Conservation (phyloP, 1,140 invertebrate species). For the Camponotus floridanus region DNA sequence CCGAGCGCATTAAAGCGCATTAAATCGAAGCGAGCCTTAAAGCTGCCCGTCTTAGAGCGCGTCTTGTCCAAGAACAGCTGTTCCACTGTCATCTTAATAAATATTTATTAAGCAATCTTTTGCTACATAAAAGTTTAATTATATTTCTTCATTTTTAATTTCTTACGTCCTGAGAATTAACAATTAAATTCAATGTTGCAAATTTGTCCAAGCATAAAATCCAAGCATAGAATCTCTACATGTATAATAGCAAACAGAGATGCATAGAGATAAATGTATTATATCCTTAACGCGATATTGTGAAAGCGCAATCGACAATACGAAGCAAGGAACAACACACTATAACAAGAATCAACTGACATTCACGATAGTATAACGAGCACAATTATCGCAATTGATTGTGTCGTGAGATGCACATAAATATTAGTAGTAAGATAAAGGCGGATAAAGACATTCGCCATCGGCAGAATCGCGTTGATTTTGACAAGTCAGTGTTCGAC, state of each 20-base stretch:
- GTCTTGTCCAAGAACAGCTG: not conserved
- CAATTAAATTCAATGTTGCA: not conserved
- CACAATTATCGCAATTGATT: constrained; percentile 54
- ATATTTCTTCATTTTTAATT: constrained; percentile 3
- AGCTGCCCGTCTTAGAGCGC: not conserved
- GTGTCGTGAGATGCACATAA: constrained; percentile 57
- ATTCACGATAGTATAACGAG: constrained; percentile 58
- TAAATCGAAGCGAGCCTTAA: not conserved
- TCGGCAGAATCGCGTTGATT: constrained; percentile 39
- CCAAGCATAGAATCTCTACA: too few species aligned
- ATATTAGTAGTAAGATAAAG: constrained; percentile 62
- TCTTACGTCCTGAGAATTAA: not conserved
- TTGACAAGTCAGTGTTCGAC: constrained; percentile 47
- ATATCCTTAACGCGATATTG: constrained; percentile 10
- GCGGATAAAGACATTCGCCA: constrained; percentile 54
- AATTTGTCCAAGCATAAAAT: not conserved
- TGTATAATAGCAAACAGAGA: not conserved
- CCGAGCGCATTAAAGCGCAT: not conserved
- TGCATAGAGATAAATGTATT: constrained; percentile 42
- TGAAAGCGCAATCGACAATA: constrained; percentile 46
- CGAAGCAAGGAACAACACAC: constrained; percentile 33
- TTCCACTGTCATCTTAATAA: not conserved
- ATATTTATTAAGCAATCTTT: not conserved
- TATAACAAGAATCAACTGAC: constrained; percentile 55
- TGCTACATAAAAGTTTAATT: constrained; percentile 3